Base-by-base conservation (phyloP, 2,888 invertebrate species). In the Hyppa rectilinea region DNA sequence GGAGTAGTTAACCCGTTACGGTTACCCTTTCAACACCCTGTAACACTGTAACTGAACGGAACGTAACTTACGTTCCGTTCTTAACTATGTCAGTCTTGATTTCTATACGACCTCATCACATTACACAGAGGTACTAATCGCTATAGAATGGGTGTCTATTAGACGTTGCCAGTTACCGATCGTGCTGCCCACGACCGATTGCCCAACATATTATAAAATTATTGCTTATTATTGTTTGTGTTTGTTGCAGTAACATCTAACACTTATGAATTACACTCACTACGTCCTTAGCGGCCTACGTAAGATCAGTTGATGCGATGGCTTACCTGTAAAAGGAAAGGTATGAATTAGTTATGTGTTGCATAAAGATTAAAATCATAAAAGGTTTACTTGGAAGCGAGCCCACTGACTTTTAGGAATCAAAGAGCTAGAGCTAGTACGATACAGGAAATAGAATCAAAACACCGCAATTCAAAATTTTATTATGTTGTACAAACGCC, bases 101-200 rank as follows among this genome's bases (percentile, higher is more conserved):
- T 63, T 66, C 31, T 55, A 56, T 47, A 67, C 63, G 58, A 72
- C 64, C 81, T 72, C 61, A 56, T 67, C 50, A 50, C 47, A 77
- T 74, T 59, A 64, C 49, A 56, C 20, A 47, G 47, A 73, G 65
- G 59, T 76, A 68, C 49, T 67, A 68, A 79, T 75, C 38, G 43
- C 14, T 75, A 69, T 63, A 53, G 52, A 71, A 87, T 88, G 84
- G 89, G 88, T 86, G 90, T 88, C 83, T 80, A 85, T 88, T 87
- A 87, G 85, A 83, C 38, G 81, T 83, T 82, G 79, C 72, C 68
- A 78, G 81, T 75, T 82, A 84, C 77, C 73, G 74, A 83, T 84
- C 74, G 68, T 58, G 66, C 78, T 65, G 56, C 89, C 86, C 83
- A 88, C 88, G 71, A 49, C 69, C 34, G 38, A 67, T 85, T 85